Evolutionary conservation across 2,888 invertebrate genomes (phyloP), one percentile per base, ranked within the genome.

Genomic region (Leptinotarsa juncta): DNA sequence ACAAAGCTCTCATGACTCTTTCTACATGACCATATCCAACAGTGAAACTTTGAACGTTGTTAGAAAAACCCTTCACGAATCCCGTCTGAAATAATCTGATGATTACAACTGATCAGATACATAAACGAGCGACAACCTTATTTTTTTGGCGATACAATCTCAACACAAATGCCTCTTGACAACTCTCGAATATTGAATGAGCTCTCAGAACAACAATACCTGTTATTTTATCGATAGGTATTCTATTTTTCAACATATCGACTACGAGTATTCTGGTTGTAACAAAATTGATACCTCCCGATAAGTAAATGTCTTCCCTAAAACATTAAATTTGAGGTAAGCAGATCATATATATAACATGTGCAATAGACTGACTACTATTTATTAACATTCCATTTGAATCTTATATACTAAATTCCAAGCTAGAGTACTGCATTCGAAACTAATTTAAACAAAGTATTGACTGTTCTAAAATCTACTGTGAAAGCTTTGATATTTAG

Each of bases 251-350:
- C 70, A 99, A 89, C 80, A 99, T 90, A 89, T 99, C 99, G 7
- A 99, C 97, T 4, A 99, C 97, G 73, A 99, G 90, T 82, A 99
- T 97, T 75, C 98, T 91, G 12, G 98, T 96, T 3, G 97, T 96
- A 51, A 98, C 93, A 89, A 99, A 98, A 84, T 97, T 92, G 70
- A 98, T 92, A 3, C 99, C 99, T 70, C 99, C 99, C 82, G 96
- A 93, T 78, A 96, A 89, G 88, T 99, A 99, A 57, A 95, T 90
- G 71, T 93, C 91, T 87, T 94, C 93, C 81, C 96, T 95, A 84
- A n/a, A 85, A 67, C 42, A 15, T 14, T 48, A 42, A 42, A 42
- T 42, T 42, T 10, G 42, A 42, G 12, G 42, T 42, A 42, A 42
- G 10, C 10, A 42, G 42, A 42, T 42, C 12, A 12, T 42, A 42